Evolutionary conservation across 2,797 vertebrate genomes (phyloP), one percentile per base, ranked within the genome.

Genomic region (Xenops minutus): DNA sequence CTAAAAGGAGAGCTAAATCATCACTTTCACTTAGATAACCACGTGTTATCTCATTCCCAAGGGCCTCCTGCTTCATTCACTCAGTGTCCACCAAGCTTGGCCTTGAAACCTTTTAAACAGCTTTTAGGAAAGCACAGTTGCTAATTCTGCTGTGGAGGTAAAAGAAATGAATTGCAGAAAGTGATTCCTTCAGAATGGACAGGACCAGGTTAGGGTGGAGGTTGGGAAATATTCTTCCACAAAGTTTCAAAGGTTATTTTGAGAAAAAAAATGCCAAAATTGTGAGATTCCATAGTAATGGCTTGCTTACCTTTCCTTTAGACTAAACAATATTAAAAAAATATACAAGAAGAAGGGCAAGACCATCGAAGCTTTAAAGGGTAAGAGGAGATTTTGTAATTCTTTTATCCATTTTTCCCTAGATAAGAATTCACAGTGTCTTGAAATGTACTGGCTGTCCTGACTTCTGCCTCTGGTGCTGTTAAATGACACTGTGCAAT

Each of bases 271-370:
- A 5, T 14, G 24, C 17, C 56, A 37, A 39, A 37, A 27, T 21
- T 30, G 14, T 78, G 74, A 27, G 24, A 46, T 41, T 29, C 19
- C 18, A n/a, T 13, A 59, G 6, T 94, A 93, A 97, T 30, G 27
- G 21, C n/a, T 75, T 93, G 14, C 49, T 95, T 89, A 5, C 24
- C 54, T 96, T 84, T 88, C 36, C 96, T 96, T 64, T 69, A 99
- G 99, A 95, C 97, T 99, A 85, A 98, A 78, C 95, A 98, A 98
- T 96, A 97, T 99, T 96, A 98, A 92, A 77, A 99, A 99, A 96
- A 97, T 95, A 27, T 99, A 98, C 96, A 98, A 98, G 92, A 98
- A 96, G 92, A 98, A 98, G 92, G 98, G 97, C 92, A 97, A 84
- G 86, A 97, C 90, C 83, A 98, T 97, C 7, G 98, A 99, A 96